A percentile compares a stretch with the other conserved stretches of the same genome.
These are phyloP conservation scores for Chirona hameri DNA, from an alignment of 2,888 invertebrate genomes.

Conservation along the genomic window DNA sequence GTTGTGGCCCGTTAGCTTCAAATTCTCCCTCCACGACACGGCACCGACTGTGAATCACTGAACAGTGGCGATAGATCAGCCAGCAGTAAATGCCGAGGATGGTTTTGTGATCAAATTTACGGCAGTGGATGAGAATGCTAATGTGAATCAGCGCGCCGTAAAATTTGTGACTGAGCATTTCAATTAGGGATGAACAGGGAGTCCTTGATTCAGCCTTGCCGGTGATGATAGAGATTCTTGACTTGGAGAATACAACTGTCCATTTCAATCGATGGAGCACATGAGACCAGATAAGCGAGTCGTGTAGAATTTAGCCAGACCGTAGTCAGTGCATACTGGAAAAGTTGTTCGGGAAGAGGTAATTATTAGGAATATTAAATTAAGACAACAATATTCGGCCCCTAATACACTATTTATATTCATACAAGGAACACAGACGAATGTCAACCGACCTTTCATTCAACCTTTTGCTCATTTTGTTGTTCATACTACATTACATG, in stretches of 20 bases:
- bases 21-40: background rate
- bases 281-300: too few relatives aligned
- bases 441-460: too few relatives aligned
- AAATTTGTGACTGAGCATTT: constrained; percentile 3
- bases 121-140: background rate
- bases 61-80: background rate
- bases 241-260: background rate
- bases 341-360: too few relatives aligned
- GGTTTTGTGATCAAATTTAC: background rate
- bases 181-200: background rate
- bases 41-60: background rate
- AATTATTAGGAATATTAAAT: too few relatives aligned
- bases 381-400: too few relatives aligned
- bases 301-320: too few relatives aligned
- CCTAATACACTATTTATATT: too few relatives aligned
- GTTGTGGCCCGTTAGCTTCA: constrained; percentile 23
- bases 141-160: background rate
- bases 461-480: too few relatives aligned
- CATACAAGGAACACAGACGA: too few relatives aligned
- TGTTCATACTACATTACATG: too few relatives aligned
- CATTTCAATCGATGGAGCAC: too few relatives aligned
- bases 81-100: background rate
- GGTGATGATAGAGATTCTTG: background rate
- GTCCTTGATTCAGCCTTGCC: background rate
- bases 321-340: too few relatives aligned